Evolutionary conservation across 1,140 invertebrate species (phyloP).

Genomic region (Trichoplusia ni): DNA sequence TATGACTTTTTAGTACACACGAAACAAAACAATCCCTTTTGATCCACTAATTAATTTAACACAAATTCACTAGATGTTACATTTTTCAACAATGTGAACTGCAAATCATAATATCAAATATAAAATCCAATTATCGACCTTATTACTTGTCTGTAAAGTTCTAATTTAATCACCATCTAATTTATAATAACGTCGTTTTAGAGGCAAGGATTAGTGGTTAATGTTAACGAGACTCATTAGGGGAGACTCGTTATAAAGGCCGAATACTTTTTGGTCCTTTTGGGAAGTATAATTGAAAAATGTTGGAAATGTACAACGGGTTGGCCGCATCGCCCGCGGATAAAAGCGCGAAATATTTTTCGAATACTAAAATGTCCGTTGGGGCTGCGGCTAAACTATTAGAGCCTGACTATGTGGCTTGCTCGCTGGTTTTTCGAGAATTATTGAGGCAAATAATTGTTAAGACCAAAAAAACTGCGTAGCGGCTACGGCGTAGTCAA

Average conservation of each 20-base stretch:
- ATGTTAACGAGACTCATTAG: conserved; percentile 32
- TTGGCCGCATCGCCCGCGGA: neutral
- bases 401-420: neutral
- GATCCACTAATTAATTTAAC: conserved; percentile 9
- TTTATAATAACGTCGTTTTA: conserved; percentile 5
- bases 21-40: neutral
- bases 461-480: neutral
- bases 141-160: neutral
- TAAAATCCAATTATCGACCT: neutral
- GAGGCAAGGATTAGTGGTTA: conserved; percentile 14
- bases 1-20: neutral
- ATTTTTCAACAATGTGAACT: conserved; percentile 9
- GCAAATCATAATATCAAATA: neutral
- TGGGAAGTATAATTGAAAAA: conserved; percentile 16
- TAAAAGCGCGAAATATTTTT: conserved; percentile 4
- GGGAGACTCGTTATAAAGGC: conserved; percentile 15
- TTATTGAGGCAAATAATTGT: neutral
- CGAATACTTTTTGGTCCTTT: conserved; percentile 22
- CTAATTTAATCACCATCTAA: neutral
- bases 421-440: neutral
- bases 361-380: conserved; percentile 7
- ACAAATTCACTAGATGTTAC: conserved; percentile 19
- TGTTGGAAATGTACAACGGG: neutral
- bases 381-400: neutral
- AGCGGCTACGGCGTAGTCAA: too few species aligned